Evolutionary conservation across 2,113 vertebrate species (phyloP), one percentile per base, ranked within the genome.

Genomic region (Ammodytes marinus): DNA sequence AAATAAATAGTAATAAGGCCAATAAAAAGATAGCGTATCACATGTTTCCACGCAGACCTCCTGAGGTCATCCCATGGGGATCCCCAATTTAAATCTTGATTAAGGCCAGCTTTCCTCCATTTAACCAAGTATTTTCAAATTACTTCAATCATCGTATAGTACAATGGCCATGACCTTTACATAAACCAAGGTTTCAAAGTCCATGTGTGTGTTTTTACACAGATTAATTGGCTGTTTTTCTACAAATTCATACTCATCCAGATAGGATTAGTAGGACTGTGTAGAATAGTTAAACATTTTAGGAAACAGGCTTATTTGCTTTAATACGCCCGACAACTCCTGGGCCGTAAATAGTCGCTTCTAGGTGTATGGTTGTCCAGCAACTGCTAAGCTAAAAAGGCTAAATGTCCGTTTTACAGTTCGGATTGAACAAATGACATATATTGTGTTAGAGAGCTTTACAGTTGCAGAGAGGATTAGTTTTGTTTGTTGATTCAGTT

Each of bases 1-100:
- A 88, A 87, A 89, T 88, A 85, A 85, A 91, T 60, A 64, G 63
- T 64, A 79, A 86, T 71, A 71, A 89, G 65, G 64, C 67, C 78
- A 83, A 78, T 90, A 68, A 65, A 84, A 88, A 80, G 65, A 84
- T 77, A 74, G 15, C 42, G 35, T 61, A 82, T 88, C 80, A 68
- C 46, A 71, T 60, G 45, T 86, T 86, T 84, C 74, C 72, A 75
- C 58, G 14, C 52, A 69, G 73, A 67, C 35, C 14, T 59, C 59
- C 61, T 13, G 61, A 77, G 65, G n/a, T 64, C 65, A 66, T 83
- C 43, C 13, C 69, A 49, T 19, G 11, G 47, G 63, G 52, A 71
- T 64, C 78, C 74, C 8, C n/a, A 64, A 52, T 54, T 65, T 65
- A 5, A 57, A 37, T 79, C 78, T 84, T 76, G 54, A 82, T 84